A percentile compares a stretch with the other conserved stretches of the same genome.
Evolutionary conservation across 2,113 vertebrate genomes (phyloP).

Genomic region (Petrocephalus zakoni): DNA sequence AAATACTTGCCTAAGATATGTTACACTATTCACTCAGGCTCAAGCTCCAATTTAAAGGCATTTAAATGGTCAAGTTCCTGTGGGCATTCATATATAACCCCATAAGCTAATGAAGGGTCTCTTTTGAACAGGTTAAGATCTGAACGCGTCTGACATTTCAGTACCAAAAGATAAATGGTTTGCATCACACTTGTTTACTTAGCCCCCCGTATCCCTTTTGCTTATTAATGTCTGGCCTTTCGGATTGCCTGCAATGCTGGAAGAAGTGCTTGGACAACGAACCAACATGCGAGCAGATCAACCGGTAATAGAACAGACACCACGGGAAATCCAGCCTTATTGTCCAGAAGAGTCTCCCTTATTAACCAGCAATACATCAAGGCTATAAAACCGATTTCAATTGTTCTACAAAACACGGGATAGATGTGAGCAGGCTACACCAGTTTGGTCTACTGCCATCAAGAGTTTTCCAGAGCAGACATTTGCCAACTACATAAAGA

Average conservation of each 20-base stretch:
- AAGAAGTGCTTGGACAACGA: neutral
- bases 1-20: too few species aligned
- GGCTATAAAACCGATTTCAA: neutral
- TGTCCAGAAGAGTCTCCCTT: neutral
- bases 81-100: neutral
- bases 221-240: conserved; percentile 31
- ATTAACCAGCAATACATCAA: neutral
- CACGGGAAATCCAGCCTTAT: neutral
- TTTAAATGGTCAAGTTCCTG: neutral
- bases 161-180: conserved; percentile 12
- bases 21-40: too few species aligned
- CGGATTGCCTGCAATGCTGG: neutral
- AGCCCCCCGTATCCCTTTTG: conserved; percentile 8
- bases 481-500: too few species aligned
- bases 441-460: neutral
- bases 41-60: neutral
- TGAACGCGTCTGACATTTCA: conserved; percentile 21
- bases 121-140: conserved; percentile 21
- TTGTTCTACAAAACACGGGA: neutral
- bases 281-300: neutral
- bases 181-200: conserved; percentile 17
- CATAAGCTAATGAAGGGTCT: neutral
- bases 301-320: neutral
- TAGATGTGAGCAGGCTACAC: neutral
- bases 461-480: too few species aligned